These are phyloP conservation scores for Parnassius glacialis DNA, from an alignment of 2,888 invertebrate species.

Conservation along the genomic window DNA sequence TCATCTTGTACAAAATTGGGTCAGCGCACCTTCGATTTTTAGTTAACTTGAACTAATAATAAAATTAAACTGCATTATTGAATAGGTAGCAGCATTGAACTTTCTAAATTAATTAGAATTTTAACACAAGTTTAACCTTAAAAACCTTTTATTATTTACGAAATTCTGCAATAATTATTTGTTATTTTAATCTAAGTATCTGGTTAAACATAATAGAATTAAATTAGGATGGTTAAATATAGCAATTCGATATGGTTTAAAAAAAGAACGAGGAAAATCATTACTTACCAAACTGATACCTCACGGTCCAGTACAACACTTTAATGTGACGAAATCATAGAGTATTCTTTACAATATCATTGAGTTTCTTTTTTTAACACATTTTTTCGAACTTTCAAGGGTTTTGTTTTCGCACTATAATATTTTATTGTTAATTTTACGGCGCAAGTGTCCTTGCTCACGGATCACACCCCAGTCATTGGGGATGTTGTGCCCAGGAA, in stretches of 20 bases:
- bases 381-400: conserved; percentile 30
- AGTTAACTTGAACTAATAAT: conserved; percentile 25
- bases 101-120: neutral
- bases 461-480: conserved; percentile 71
- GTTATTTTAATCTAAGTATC: no score
- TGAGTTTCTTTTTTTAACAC: neutral
- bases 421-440: conserved; percentile 64
- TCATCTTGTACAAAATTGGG: conserved; percentile 53
- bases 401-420: conserved; percentile 50
- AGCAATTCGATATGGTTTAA: conserved; percentile 35
- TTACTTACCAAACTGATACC: conserved; percentile 49
- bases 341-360: conserved; percentile 4
- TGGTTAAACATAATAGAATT: neutral
- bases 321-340: conserved; percentile 18
- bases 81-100: neutral
- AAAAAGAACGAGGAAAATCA: conserved; percentile 55
- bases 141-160: neutral
- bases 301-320: conserved; percentile 25
- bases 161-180: neutral
- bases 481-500: conserved; percentile 59
- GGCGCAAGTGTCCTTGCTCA: conserved; percentile 53
- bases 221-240: conserved; percentile 35
- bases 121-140: conserved; percentile 3
- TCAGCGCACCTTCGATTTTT: conserved; percentile 45
- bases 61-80: neutral